These are phyloP conservation scores for Pteropus alecto DNA, from an alignment of 2,113 vertebrate genomes.

Conservation along the genomic window DNA sequence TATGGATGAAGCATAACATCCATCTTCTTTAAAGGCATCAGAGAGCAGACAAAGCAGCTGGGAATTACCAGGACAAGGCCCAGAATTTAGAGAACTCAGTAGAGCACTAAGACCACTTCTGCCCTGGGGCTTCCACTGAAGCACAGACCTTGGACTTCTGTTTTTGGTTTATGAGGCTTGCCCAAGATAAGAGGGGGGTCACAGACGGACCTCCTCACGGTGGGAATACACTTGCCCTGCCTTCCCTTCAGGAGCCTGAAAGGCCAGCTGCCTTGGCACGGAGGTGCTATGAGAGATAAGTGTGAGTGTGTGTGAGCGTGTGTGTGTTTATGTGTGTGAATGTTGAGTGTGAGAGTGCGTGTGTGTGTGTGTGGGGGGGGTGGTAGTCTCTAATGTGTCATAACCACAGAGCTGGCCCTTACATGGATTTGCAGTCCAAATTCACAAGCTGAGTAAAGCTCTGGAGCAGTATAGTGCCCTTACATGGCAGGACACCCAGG, in stretches of 20 bases:
- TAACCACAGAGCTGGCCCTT: neutral
- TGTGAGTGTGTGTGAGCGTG: too few species aligned
- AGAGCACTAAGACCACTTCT: neutral
- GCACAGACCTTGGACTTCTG: neutral
- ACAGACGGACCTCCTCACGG: neutral
- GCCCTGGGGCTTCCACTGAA: neutral
- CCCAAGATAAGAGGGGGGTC: neutral
- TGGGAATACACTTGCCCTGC: neutral
- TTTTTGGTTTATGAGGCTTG: neutral
- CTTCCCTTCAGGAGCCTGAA: neutral
- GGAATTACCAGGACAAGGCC: neutral
- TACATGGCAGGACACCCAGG: neutral
- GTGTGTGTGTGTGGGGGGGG: too few species aligned
- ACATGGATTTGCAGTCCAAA: neutral
- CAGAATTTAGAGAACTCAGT: neutral
- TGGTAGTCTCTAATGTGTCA: accelerated
- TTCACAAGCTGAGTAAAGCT: neutral
- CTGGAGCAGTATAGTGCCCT: accelerated
- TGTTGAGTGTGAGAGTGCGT: neutral
- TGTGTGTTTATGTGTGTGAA: neutral
- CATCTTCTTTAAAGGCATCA: neutral
- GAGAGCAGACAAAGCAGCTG: neutral
- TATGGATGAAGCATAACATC: neutral
- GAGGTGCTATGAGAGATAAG: neutral
- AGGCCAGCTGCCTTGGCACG: neutral